Base-by-base conservation (phyloP, 23 tunicate genomes). In the Oikopleura dioica region DNA sequence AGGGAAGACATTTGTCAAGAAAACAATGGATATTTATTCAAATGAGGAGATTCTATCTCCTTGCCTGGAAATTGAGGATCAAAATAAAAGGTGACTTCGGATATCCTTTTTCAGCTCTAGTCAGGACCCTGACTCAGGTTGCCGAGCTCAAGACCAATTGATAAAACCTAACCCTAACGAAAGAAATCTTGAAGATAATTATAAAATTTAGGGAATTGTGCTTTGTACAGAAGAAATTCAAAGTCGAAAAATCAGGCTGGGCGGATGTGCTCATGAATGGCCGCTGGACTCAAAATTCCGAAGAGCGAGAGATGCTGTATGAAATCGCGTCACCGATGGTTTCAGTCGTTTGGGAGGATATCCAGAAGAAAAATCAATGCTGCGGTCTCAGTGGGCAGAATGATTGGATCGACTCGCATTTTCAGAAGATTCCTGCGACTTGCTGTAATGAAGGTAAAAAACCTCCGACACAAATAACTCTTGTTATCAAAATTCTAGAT, bases 401-500 rank as follows among this genome's bases (percentile, higher is more conserved):
- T 2, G 72, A 63, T 28, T 63, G 72, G 72, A 12, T 63, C 16
- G 33, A 63, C 33, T 21, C 30, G 30, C 33, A 63, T 63, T 63
- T 63, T 63, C 30, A 31, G 2, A 63, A 63, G 26, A 63, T 63
- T 63, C 72, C 72, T 2, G 30, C 72, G 29, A 12, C 72, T 24
- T 63, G 72, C 33, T 63, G 72, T 28, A 63, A 63, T 63, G 5
- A 4, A 63, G 72, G 72, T 63, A 63, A 63, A 21, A 21, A 23
- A 63, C 55, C n/a, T n/a, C n/a, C n/a, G n/a, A n/a, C n/a, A n/a
- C n/a, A n/a, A n/a, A n/a, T n/a, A n/a, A n/a, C n/a, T n/a, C n/a
- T n/a, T n/a, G n/a, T n/a, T n/a, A n/a, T n/a, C n/a, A 44, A 44
- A 44, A 9, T 63, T 63, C 26, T 63, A 63, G 72, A 63, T 63